Evolutionary conservation across 1,140 invertebrate species (phyloP).

Genomic region (Drosophila kikkawai): DNA sequence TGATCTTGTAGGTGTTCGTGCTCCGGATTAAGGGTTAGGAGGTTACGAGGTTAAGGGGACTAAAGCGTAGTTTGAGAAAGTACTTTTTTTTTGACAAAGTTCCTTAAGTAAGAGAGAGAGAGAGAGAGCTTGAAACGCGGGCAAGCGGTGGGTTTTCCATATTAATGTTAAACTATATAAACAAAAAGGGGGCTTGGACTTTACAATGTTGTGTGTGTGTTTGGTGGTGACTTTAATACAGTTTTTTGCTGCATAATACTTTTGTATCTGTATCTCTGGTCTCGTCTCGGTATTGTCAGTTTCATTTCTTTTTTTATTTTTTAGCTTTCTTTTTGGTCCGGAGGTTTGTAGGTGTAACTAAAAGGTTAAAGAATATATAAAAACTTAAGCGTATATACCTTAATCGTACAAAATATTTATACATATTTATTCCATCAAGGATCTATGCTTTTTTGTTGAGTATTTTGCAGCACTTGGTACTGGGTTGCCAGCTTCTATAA

Average conservation of each 20-base stretch:
- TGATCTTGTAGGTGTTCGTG: constrained; percentile 76
- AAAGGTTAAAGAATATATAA: constrained; percentile 1
- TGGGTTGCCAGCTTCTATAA: constrained; percentile 53
- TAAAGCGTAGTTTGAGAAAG: constrained; percentile 42
- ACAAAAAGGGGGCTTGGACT: constrained; percentile 20
- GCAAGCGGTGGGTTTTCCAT: constrained; percentile 79
- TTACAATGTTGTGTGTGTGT: constrained; percentile 19
- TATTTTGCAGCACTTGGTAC: constrained; percentile 80
- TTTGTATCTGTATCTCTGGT: constrained; percentile 60
- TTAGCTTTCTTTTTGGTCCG: constrained; percentile 53
- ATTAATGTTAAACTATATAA: constrained; percentile 47
- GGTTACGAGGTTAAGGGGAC: constrained; percentile 23
- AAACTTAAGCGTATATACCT: constrained; percentile 28
- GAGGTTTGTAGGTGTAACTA: constrained; percentile 28
- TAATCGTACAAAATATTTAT: constrained; percentile 44
- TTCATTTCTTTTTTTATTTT: constrained; percentile 9
- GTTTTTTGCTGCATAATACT: constrained; percentile 73
- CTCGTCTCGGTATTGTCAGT: constrained; percentile 51
- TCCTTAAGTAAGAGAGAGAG: constrained; percentile 46
- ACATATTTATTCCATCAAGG: constrained; percentile 47
- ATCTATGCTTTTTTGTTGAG: constrained; percentile 53
- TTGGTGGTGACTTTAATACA: constrained; percentile 67
- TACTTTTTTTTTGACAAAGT: constrained; percentile 14
- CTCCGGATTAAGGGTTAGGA: constrained; percentile 27
- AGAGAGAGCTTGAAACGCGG: constrained; percentile 60